A percentile compares a stretch with the other conserved stretches of the same genome.
Evolutionary conservation across 2,113 vertebrate species (phyloP).

Genomic region (Helogale parvula): DNA sequence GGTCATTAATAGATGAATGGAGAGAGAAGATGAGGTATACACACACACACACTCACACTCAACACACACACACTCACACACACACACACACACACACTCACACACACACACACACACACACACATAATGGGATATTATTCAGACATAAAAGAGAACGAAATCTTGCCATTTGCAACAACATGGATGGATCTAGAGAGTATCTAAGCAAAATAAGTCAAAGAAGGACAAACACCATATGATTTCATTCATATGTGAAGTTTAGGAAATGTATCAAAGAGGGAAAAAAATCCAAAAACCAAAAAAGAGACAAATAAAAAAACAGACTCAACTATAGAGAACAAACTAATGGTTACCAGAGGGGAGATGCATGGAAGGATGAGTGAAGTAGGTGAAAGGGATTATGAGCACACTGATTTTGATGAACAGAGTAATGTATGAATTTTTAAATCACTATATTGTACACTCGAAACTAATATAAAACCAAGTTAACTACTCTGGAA

Average conservation of each 20-base stretch:
- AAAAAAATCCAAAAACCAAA: neutral
- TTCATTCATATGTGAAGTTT: neutral
- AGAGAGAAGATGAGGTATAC: neutral
- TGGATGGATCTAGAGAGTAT: neutral
- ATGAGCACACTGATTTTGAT: neutral
- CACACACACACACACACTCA: too few species aligned
- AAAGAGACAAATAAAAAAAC: neutral
- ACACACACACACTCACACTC: too few species aligned
- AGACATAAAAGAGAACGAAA: neutral
- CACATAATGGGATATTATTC: neutral
- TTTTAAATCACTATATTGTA: neutral
- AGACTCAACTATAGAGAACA: neutral
- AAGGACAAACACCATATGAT: neutral
- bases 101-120: too few species aligned
- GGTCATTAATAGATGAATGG: neutral
- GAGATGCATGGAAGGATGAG: neutral
- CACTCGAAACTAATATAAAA: neutral
- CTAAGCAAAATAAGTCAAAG: neutral
- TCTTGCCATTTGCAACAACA: neutral
- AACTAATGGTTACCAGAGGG: neutral
- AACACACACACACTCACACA: too few species aligned
- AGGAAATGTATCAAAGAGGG: neutral
- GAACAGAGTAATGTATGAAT: neutral
- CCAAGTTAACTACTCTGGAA: neutral
- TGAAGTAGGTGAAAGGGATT: neutral